These are phyloP conservation scores for Acanthosepion pharaonis DNA, from an alignment of 2,888 invertebrate genomes.

Conservation along the genomic window DNA sequence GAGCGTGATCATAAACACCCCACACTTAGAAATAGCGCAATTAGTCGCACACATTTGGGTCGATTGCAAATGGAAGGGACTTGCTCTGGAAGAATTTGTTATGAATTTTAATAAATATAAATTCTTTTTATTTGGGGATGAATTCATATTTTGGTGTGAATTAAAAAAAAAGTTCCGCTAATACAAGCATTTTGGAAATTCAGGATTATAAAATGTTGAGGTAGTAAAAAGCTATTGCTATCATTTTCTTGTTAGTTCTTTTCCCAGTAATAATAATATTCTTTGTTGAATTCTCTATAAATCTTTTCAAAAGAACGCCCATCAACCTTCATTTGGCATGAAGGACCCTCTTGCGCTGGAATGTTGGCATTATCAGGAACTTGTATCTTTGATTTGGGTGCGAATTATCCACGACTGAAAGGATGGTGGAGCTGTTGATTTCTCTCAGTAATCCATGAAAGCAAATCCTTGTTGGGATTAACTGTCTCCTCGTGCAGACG, in stretches of 20 bases:
- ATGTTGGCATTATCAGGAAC: neutral
- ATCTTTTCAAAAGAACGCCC: too few species aligned
- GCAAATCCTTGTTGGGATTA: constrained; percentile 11
- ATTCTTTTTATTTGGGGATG: too few species aligned
- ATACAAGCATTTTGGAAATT: neutral
- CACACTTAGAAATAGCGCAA: too few species aligned
- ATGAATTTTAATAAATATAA: too few species aligned
- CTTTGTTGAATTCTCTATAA: neutral
- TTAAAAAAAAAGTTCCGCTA: too few species aligned
- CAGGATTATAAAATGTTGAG: neutral
- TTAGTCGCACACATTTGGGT: too few species aligned
- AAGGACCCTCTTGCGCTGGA: neutral
- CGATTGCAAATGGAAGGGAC: too few species aligned
- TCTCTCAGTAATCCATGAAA: neutral
- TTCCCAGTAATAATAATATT: neutral
- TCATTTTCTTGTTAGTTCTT: neutral
- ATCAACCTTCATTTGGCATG: neutral
- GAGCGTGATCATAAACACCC: too few species aligned
- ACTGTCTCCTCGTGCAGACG: neutral
- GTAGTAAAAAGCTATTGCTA: neutral
- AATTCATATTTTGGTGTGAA: too few species aligned
- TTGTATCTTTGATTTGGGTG: neutral
- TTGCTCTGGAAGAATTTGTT: too few species aligned
- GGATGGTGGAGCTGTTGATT: neutral
- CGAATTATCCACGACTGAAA: neutral